Evolutionary conservation across 2,113 vertebrate species (phyloP).

Genomic region (Ursus arctos): DNA sequence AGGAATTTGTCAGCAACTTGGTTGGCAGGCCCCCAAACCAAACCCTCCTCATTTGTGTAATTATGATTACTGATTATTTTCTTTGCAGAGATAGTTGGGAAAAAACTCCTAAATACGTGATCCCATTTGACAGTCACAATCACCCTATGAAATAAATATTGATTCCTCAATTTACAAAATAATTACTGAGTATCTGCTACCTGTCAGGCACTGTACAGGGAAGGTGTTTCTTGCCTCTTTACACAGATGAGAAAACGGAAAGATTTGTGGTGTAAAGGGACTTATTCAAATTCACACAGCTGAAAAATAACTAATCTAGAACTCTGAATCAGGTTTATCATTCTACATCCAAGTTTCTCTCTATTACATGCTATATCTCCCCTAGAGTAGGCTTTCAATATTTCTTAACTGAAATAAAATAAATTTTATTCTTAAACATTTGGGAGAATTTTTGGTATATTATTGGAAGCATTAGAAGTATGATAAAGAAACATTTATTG

Average conservation of each 20-base stretch:
- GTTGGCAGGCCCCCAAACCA: not conserved
- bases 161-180: not conserved
- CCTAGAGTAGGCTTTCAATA: not conserved
- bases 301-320: not conserved
- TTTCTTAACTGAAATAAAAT: constrained; percentile 32
- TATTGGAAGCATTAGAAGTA: not conserved
- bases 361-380: not conserved
- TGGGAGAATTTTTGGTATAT: not conserved
- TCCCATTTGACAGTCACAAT: not conserved
- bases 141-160: not conserved
- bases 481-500: not conserved
- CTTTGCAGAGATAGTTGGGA: not conserved
- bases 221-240: not conserved
- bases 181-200: not conserved
- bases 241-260: not conserved
- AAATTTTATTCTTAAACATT: not conserved
- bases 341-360: not conserved
- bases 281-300: not conserved
- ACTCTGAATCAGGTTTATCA: not conserved
- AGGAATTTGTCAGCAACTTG: not conserved
- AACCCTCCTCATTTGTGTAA: not conserved
- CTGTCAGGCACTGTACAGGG: not conserved
- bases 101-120: not conserved
- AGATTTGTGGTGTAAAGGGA: not conserved
- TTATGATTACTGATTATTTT: not conserved